Conservation (phyloP, 2,113 vertebrate genomes). For the Pipa parva region DNA sequence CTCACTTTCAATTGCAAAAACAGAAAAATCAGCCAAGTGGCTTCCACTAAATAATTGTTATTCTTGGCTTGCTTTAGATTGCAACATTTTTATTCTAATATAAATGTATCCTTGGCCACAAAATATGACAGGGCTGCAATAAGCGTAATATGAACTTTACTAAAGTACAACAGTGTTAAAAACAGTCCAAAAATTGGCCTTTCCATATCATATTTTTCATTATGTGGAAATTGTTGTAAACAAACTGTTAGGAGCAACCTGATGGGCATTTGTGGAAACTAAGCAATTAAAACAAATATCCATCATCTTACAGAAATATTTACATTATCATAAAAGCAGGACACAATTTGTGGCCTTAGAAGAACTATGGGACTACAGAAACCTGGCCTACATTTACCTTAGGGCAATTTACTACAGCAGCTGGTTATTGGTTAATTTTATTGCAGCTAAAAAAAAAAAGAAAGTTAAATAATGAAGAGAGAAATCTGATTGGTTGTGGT, state of each 20-base stretch:
- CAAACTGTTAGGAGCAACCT: background rate
- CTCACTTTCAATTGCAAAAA: background rate
- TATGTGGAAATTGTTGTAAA: background rate
- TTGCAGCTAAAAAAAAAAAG: too few relatives aligned
- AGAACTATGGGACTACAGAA: too few relatives aligned
- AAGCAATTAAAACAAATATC: too few relatives aligned
- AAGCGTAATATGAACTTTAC: constrained; percentile 15
- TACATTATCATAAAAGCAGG: too few relatives aligned
- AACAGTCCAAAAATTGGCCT: background rate
- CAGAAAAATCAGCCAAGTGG: constrained; percentile 30
- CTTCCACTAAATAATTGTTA: constrained; percentile 32
- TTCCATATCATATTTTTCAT: background rate
- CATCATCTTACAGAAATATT: too few relatives aligned
- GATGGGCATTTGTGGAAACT: too few relatives aligned
- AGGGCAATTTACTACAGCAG: too few relatives aligned
- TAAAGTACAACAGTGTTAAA: constrained; percentile 13
- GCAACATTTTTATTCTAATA: constrained; percentile 29
- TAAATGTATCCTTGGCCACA: constrained; percentile 26
- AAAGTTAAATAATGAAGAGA: too few relatives aligned
- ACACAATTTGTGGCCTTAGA: too few relatives aligned
- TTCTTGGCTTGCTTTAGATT: constrained; percentile 22
- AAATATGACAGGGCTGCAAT: constrained; percentile 18
- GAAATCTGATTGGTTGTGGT: too few relatives aligned
- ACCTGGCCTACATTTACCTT: too few relatives aligned
- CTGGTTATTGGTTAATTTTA: too few relatives aligned